Base-by-base conservation (phyloP, 2,888 invertebrate genomes). In the Catocala fraxini region DNA sequence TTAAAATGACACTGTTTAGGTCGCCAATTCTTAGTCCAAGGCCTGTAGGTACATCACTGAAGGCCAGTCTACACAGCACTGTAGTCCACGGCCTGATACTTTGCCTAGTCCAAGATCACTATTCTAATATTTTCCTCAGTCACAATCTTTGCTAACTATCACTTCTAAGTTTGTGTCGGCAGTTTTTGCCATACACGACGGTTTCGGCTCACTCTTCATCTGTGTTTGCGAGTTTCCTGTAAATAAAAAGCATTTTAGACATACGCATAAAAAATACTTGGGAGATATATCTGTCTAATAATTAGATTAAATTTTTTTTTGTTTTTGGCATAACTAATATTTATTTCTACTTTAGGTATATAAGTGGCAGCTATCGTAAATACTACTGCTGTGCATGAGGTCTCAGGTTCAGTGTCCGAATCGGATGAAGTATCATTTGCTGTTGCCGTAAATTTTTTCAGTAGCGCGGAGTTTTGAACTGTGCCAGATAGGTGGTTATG, bases 161-260 rank as follows among this genome's bases (percentile, higher is more conserved):
- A 83, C 6, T 75, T 89, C 88, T 73, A 79, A 60, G 51, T 79
- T 80, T 4, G 84, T 83, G 52, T 89, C 90, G 11, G 84, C 83
- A 0, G 86, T 72, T 80, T 89, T 89, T 46, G 83, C 75, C 51
- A 79, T 84, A 83, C 82, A 74, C 73, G 54, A 58, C 45, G 63
- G 51, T 15, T 87, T 90, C 39, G 67, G 64, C 25, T 90, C 89
- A 77, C 75, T 78, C 5, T 73, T 64, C 55, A 77, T 72, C 59
- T 81, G 87, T 13, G 78, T 80, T 54, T 84, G 73, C 10, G 86
- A 77, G 62, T 82, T 85, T 49, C 84, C 90, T 90, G 84, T 5
- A 68, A 71, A 71, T 52, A n/a, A 66, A 53, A 54, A 11, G 10
- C n/a, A 5, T 2, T n/a, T 51, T 35, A 35, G 35, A 35, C 6